Evolutionary conservation across 64 coral and sea anemone genomes (phyloP).

Genomic region (Montipora efflorescens): DNA sequence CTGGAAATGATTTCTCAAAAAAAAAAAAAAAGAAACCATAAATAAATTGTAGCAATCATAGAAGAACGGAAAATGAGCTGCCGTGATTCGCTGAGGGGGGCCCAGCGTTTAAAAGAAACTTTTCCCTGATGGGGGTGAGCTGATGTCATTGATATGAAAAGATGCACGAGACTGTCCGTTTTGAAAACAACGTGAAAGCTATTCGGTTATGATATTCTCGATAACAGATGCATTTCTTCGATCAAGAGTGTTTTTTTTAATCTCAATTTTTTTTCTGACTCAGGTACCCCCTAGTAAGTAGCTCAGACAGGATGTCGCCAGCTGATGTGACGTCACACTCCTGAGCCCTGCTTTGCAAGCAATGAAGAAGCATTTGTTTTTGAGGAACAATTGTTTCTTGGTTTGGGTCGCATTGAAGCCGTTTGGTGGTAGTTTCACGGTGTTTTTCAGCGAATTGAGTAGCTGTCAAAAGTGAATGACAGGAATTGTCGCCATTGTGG

Average conservation of each 20-base stretch:
- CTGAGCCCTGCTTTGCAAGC: not conserved
- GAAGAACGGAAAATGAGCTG: not conserved
- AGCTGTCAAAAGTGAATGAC: not conserved
- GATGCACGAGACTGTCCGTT: not conserved
- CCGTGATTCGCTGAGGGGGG: not conserved
- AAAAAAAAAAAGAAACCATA: not conserved
- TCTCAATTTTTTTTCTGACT: not conserved
- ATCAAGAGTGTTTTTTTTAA: not conserved
- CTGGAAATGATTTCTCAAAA: not conserved
- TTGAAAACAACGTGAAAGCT: not conserved
- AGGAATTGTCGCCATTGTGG: constrained; percentile 41
- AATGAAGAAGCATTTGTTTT: not conserved
- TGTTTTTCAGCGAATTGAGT: not conserved
- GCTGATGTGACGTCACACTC: constrained; percentile 59
- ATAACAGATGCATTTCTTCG: too few species aligned
- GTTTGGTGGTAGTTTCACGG: not conserved
- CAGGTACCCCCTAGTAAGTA: constrained; percentile 45
- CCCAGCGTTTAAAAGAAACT: too few species aligned
- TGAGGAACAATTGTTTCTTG: constrained; percentile 2
- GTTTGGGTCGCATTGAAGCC: not conserved
- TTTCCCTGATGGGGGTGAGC: not conserved
- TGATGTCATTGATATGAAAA: not conserved
- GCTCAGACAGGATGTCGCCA: constrained; percentile 70
- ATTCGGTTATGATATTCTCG: not conserved
- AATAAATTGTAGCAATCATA: not conserved